These are phyloP conservation scores for Ladona fulva DNA, from an alignment of 1,140 invertebrate genomes.

Conservation along the genomic window DNA sequence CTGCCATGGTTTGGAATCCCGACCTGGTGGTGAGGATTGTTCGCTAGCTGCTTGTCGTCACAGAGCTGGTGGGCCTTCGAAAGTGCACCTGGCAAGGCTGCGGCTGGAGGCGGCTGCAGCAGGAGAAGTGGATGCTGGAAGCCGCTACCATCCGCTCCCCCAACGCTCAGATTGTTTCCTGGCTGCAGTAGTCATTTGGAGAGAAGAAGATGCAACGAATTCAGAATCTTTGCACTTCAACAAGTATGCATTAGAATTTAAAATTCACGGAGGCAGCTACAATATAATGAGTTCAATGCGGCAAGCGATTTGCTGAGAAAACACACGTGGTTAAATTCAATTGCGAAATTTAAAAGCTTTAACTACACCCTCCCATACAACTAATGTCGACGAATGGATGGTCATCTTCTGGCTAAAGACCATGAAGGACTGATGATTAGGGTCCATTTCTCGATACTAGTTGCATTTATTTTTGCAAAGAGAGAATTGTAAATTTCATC, in stretches of 20 bases:
- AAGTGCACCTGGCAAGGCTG: not conserved
- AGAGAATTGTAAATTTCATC: too few relatives aligned
- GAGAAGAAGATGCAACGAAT: too few relatives aligned
- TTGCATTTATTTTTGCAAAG: too few relatives aligned
- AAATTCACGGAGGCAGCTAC: not conserved
- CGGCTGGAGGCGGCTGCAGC: slow-evolving; percentile 1
- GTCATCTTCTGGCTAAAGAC: too few relatives aligned
- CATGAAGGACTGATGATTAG: too few relatives aligned
- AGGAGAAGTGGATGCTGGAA: not conserved
- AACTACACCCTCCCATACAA: too few relatives aligned
- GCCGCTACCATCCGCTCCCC: not conserved
- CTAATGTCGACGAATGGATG: too few relatives aligned
- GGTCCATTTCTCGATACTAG: too few relatives aligned
- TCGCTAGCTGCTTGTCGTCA: slow-evolving; percentile 9
- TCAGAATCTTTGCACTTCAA: too few relatives aligned
- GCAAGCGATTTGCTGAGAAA: too few relatives aligned
- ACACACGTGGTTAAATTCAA: too few relatives aligned
- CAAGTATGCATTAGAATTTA: not conserved
- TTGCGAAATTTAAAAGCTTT: not conserved
- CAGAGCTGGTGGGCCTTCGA: slow-evolving; percentile 9
- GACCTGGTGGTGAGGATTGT: slow-evolving; percentile 13
- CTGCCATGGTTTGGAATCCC: slow-evolving; percentile 23
- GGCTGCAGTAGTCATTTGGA: not conserved
- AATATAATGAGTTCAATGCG: slow-evolving; percentile 15
- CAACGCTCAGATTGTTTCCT: slow-evolving; percentile 8